A percentile compares a stretch with the other conserved stretches of the same genome.
Conservation (phyloP, 2,888 invertebrate species). For the Drosophila mulleri region DNA sequence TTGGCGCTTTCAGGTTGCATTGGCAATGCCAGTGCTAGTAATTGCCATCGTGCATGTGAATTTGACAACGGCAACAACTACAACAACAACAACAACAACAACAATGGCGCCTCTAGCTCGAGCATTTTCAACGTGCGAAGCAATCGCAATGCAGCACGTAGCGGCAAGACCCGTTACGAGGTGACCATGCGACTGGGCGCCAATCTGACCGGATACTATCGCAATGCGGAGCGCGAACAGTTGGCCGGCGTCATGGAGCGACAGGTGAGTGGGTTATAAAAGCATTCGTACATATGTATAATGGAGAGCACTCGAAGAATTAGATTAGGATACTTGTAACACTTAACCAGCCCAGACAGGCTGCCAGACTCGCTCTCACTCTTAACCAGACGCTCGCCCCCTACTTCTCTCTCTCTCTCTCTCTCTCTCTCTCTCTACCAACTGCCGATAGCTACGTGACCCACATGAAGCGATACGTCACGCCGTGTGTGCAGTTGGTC, state of each 20-base stretch:
- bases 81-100: slow-evolving; percentile 33
- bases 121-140: slow-evolving; percentile 56
- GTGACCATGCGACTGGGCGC: slow-evolving; percentile 85
- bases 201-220: slow-evolving; percentile 83
- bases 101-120: slow-evolving; percentile 19
- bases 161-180: slow-evolving; percentile 84
- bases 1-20: slow-evolving; percentile 74
- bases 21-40: slow-evolving; percentile 72
- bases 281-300: slow-evolving; percentile 20
- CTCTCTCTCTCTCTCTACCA: background rate
- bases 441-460: slow-evolving; percentile 34
- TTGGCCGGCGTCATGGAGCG: slow-evolving; percentile 82
- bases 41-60: slow-evolving; percentile 83
- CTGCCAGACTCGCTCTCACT: background rate
- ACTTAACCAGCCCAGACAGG: slow-evolving; percentile 5
- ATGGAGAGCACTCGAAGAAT: slow-evolving; percentile 35
- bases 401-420: background rate
- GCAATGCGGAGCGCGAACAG: slow-evolving; percentile 79
- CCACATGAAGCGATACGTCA: background rate
- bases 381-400: no score
- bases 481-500: background rate
- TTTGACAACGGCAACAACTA: slow-evolving; percentile 63
- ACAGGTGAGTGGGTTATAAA: slow-evolving; percentile 81
- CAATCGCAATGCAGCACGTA: slow-evolving; percentile 77
- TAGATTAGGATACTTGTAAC: slow-evolving; percentile 29